Conservation (phyloP, 2,113 vertebrate species). For the Myotis brandtii region DNA sequence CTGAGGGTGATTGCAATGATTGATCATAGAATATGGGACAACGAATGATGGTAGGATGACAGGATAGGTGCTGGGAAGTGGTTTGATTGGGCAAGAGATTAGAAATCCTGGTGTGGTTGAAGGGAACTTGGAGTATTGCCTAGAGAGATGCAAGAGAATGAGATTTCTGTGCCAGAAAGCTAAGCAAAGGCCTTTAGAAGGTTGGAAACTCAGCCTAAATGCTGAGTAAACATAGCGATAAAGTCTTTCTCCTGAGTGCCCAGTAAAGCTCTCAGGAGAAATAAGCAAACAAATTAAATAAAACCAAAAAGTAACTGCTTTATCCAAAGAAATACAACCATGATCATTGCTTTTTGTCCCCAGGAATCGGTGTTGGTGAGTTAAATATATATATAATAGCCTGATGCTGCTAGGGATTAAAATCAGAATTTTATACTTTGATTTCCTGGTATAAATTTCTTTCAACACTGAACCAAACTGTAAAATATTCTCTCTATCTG, state of each 20-base stretch:
- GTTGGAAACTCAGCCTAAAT: conserved; percentile 18
- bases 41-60: not conserved
- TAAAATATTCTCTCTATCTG: not conserved
- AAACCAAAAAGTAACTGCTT: not conserved
- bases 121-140: not conserved
- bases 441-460: conserved; percentile 6
- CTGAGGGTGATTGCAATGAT: not conserved
- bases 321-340: not conserved
- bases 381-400: not conserved
- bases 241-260: conserved; percentile 6
- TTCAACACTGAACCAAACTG: not conserved
- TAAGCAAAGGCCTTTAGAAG: conserved; percentile 7
- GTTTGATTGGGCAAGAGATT: not conserved
- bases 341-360: not conserved
- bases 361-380: not conserved
- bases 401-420: not conserved
- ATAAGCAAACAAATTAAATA: conserved; percentile 9
- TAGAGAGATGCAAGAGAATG: not conserved
- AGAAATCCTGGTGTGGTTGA: not conserved
- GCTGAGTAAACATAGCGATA: not conserved
- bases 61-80: not conserved
- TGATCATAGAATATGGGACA: not conserved
- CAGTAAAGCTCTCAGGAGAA: not conserved
- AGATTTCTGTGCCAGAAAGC: not conserved
- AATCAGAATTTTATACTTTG: not conserved